Base-by-base conservation (phyloP, 2,888 invertebrate genomes). In the Torymus texanus region DNA sequence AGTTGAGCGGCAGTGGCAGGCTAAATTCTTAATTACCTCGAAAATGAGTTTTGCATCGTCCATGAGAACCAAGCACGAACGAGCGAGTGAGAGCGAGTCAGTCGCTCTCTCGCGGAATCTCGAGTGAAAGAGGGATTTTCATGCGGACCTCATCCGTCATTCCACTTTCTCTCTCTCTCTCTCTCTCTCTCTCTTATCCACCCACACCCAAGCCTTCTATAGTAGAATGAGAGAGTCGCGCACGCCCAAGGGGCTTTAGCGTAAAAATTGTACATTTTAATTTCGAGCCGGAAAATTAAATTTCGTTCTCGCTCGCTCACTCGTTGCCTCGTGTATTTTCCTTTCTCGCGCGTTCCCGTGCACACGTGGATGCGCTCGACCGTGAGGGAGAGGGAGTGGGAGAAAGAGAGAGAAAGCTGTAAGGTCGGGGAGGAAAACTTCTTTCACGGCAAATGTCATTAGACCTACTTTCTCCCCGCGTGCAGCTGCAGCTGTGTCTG, bases 41-140 rank as follows among this genome's bases (percentile, higher is more conserved):
- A 84, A 85, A 86, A 86, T 86, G 84, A 85, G 84, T 84, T 86
- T 85, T 85, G 86, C 84, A 86, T 79, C 72, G 67, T 75, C 62
- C 75, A 56, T 50, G 68, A 78, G 59, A 63, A 55, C 16, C 55
- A 21, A 21, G 63, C 21, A 53, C 58, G 29, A 83, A 53, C 2
- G 29, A 14, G n/a, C 18, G 58, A 14, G 29, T 29, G 29, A 29
- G 29, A 29, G 41, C 1, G 41, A 41, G 41, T 8, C 8, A 41
- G 41, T 41, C 41, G 21, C 21, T 21, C 41, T 41, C 41, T 83
- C 80, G 24, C 58, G 79, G 82, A 84, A 83, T 84, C 83, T 82
- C 73, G 81, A 84, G 85, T 84, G 84, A 83, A 83, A 83, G 83
- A 78, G 81, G 81, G 73, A 82, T 83, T 83, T 83, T 83, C 80